phyloP scores from a whole-genome alignment of 1,140 invertebrate genomes.

The Lanistes nyassanus region DNA sequence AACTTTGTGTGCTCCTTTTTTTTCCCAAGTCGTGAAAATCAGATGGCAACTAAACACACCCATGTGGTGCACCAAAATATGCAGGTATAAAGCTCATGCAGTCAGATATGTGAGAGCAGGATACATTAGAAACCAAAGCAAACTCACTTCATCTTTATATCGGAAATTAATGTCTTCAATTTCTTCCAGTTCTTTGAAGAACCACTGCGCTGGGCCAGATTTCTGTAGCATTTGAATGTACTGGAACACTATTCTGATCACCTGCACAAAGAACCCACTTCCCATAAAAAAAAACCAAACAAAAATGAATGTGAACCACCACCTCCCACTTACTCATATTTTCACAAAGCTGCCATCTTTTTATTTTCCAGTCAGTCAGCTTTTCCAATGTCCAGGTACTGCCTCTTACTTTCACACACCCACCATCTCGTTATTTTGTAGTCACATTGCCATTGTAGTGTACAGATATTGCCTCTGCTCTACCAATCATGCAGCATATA shows the following conservation, averaged over 20 bases:
- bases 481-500: not conserved
- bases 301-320: too few relatives aligned
- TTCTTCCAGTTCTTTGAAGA: constrained; percentile 58
- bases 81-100: not conserved
- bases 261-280: constrained; percentile 36
- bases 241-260: constrained; percentile 54
- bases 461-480: too few relatives aligned
- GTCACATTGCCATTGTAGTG: too few relatives aligned
- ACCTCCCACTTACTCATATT: not conserved
- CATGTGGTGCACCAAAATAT: not conserved
- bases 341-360: too few relatives aligned
- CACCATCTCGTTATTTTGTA: too few relatives aligned
- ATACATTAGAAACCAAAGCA: not conserved
- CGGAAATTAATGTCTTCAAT: constrained; percentile 61
- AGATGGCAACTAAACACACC: too few relatives aligned
- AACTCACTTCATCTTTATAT: constrained; percentile 60
- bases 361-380: too few relatives aligned
- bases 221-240: constrained; percentile 56
- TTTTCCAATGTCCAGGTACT: too few relatives aligned
- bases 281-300: not conserved
- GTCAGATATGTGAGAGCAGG: not conserved
- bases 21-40: too few relatives aligned
- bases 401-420: too few relatives aligned
- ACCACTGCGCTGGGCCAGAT: constrained; percentile 44
- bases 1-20: too few relatives aligned